Conservation (phyloP, 37 sponge, comb jelly and placozoan genomes). For the Halichondria panicea region DNA sequence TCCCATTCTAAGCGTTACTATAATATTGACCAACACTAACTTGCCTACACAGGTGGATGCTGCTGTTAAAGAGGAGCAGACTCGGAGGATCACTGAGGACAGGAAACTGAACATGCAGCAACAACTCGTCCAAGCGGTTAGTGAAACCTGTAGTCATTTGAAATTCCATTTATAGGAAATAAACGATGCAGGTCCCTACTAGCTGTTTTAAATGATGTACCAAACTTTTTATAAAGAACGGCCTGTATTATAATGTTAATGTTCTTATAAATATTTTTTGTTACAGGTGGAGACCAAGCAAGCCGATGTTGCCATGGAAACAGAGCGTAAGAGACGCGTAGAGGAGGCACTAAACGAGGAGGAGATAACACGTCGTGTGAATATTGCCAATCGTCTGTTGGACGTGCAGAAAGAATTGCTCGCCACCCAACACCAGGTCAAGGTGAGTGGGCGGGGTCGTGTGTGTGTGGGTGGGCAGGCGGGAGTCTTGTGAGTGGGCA, state of each 20-base stretch:
- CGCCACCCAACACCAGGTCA: constrained; percentile 38
- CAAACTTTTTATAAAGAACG: not conserved
- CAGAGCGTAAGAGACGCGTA: constrained; percentile 41
- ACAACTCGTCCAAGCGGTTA: constrained; percentile 54
- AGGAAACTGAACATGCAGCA: constrained; percentile 60
- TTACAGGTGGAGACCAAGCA: constrained; percentile 33
- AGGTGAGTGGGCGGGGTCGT: no score
- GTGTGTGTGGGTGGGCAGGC: no score
- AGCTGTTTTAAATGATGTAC: not conserved
- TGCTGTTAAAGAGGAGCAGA: constrained; percentile 56
- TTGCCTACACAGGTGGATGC: constrained; percentile 45
- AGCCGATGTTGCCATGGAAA: constrained; percentile 19
- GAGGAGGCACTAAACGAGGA: constrained; percentile 44
- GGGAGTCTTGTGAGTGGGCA: no score
- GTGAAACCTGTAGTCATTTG: no score
- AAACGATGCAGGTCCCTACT: not conserved
- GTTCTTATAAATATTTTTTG: not conserved
- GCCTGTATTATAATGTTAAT: not conserved
- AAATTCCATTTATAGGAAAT: not conserved
- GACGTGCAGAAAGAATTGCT: constrained; percentile 71
- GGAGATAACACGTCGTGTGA: constrained; percentile 29
- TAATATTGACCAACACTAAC: no score
- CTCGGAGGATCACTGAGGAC: constrained; percentile 32
- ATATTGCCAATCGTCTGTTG: constrained; percentile 47
- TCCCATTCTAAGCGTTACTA: no score